Conservation (phyloP, 2,113 vertebrate species). For the Plecturocebus donacophilus region DNA sequence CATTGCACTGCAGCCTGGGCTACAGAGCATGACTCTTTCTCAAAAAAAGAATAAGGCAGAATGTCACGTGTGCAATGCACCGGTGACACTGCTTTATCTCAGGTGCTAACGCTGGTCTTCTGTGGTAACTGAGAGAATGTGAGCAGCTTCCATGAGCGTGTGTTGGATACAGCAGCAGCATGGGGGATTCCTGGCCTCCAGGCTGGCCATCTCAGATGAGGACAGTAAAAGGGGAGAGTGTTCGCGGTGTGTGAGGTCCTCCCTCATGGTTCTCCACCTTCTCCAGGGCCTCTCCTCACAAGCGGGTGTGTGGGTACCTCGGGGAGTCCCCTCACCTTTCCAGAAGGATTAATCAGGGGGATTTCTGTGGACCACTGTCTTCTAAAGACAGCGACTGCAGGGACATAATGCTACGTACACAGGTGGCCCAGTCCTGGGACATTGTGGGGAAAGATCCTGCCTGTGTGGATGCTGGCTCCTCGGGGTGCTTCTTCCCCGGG, state of each 20-base stretch:
- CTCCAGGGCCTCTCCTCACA: neutral
- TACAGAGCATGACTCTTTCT: no score
- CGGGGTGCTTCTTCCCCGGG: neutral
- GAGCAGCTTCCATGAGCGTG: neutral
- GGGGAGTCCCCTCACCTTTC: neutral
- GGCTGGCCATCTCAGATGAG: no score
- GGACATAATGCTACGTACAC: neutral
- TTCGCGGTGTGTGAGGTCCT: neutral
- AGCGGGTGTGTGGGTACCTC: neutral
- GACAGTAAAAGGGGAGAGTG: neutral
- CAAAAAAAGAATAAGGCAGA: neutral
- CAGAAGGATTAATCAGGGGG: neutral
- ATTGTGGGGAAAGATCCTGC: neutral
- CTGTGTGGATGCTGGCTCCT: neutral
- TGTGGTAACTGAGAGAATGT: neutral
- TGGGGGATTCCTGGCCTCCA: neutral
- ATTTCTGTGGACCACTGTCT: neutral
- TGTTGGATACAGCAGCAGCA: neutral
- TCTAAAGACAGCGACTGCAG: neutral
- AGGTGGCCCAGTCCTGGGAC: neutral
- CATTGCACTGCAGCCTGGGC: no score
- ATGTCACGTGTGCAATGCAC: neutral
- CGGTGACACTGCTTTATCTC: neutral
- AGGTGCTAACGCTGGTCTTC: constrained; percentile 1
- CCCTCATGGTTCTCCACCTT: neutral